Conservation (phyloP, 1,140 invertebrate species). For the Bombus pascuorum region DNA sequence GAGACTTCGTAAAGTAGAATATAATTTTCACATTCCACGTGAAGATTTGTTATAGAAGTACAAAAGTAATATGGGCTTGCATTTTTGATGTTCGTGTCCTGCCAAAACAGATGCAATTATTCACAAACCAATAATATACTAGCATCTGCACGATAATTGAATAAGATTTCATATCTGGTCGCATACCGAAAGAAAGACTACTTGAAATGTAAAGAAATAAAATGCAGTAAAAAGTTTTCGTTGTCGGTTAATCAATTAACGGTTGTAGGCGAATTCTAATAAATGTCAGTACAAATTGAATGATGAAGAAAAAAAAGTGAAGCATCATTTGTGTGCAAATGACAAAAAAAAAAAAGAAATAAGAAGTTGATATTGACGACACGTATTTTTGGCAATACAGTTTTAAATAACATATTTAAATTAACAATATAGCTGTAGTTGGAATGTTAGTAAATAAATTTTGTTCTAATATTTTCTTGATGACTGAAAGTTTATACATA, state of each 20-base stretch:
- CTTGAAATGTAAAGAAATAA: constrained; percentile 6
- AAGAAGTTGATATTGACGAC: constrained; percentile 62
- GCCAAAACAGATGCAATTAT: constrained; percentile 33
- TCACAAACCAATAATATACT: constrained; percentile 22
- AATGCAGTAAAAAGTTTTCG: constrained; percentile 58
- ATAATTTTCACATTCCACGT: constrained; percentile 34
- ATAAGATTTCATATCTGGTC: constrained; percentile 40
- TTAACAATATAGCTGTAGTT: constrained; percentile 66
- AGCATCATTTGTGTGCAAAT: constrained; percentile 62
- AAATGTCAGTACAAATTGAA: constrained; percentile 81
- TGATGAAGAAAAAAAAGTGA: constrained; percentile 63
- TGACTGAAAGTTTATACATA: constrained; percentile 76
- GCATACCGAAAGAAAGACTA: constrained; percentile 47
- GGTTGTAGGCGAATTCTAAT: constrained; percentile 75
- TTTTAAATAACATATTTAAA: constrained; percentile 67
- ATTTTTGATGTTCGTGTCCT: constrained; percentile 33
- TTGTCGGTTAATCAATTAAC: constrained; percentile 58
- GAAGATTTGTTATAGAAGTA: constrained; percentile 31
- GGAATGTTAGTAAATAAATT: constrained; percentile 73
- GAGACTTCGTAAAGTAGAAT: background rate
- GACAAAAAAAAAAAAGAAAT: constrained; percentile 59
- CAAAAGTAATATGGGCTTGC: constrained; percentile 56
- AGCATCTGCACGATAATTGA: constrained; percentile 19
- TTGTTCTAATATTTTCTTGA: constrained; percentile 79
- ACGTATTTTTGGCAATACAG: constrained; percentile 80